phyloP scores from a whole-genome alignment of 2,888 invertebrate genomes.

The Proisotoma minuta region DNA sequence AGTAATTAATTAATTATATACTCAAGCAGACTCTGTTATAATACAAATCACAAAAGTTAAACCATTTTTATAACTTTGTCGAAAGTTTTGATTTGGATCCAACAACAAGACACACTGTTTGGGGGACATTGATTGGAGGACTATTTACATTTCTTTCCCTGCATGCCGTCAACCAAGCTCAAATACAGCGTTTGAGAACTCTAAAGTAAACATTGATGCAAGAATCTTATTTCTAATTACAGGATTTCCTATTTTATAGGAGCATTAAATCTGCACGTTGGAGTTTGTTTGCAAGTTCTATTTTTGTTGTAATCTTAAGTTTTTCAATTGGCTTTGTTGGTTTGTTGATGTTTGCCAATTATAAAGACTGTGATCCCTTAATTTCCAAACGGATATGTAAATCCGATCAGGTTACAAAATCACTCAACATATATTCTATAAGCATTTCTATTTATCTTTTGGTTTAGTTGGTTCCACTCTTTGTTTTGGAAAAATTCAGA shows the following conservation, averaged over 20 bases:
- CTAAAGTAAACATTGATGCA: slow-evolving; percentile 50
- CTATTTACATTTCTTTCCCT: slow-evolving; percentile 70
- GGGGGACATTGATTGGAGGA: slow-evolving; percentile 73
- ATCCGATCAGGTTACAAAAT: slow-evolving; percentile 61
- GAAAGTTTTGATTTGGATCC: slow-evolving; percentile 70
- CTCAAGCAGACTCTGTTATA: neutral
- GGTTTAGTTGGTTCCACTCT: slow-evolving; percentile 53
- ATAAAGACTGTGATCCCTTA: slow-evolving; percentile 75
- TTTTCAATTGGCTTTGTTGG: slow-evolving; percentile 69
- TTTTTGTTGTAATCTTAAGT: slow-evolving; percentile 68
- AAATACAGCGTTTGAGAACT: slow-evolving; percentile 57
- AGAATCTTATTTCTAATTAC: too few species aligned
- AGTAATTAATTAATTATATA: slow-evolving; percentile 15
- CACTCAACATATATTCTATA: neutral
- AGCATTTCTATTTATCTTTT: neutral
- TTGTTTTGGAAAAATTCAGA: slow-evolving; percentile 56
- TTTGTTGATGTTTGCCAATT: slow-evolving; percentile 78
- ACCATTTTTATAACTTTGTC: slow-evolving; percentile 24
- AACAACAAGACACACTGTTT: slow-evolving; percentile 76
- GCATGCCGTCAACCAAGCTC: slow-evolving; percentile 82
- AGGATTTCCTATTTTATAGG: slow-evolving; percentile 44
- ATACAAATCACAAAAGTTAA: neutral
- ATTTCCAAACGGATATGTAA: slow-evolving; percentile 59
- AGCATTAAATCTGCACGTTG: slow-evolving; percentile 65
- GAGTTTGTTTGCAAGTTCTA: slow-evolving; percentile 75